Evolutionary conservation across 2,797 vertebrate species (phyloP).

Genomic region (Lerista edwardsae): DNA sequence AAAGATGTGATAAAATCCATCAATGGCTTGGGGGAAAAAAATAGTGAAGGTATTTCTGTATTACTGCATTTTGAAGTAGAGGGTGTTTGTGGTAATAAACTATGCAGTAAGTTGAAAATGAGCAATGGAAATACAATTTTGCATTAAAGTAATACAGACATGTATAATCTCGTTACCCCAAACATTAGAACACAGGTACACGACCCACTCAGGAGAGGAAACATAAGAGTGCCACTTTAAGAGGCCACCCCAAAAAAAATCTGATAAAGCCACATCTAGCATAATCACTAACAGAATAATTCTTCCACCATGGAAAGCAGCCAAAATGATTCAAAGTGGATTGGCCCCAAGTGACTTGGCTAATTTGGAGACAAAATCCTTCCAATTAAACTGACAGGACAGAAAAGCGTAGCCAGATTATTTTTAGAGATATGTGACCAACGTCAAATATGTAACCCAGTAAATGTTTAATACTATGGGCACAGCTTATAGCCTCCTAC

Average conservation of each 20-base stretch:
- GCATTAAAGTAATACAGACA: neutral
- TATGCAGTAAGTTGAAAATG: neutral
- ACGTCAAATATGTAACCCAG: neutral
- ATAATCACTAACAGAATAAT: slow-evolving; percentile 29
- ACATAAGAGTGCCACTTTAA: neutral
- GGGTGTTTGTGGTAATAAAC: neutral
- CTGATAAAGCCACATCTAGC: neutral
- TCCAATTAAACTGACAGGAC: slow-evolving; percentile 51
- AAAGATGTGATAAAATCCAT: neutral
- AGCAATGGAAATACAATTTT: neutral
- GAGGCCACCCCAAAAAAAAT: neutral
- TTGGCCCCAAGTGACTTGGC: slow-evolving; percentile 15
- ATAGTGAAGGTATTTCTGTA: neutral
- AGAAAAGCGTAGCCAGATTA: slow-evolving; percentile 22
- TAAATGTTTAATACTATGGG: accelerated
- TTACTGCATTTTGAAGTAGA: neutral
- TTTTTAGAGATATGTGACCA: slow-evolving; percentile 20
- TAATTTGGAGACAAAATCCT: slow-evolving; percentile 55
- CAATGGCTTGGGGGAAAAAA: neutral
- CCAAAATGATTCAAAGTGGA: slow-evolving; percentile 25
- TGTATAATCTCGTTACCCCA: neutral
- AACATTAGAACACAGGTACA: slow-evolving; percentile 20
- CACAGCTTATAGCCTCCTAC: neutral
- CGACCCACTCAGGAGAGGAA: neutral
- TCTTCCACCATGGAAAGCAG: slow-evolving; percentile 50